phyloP scores from a whole-genome alignment of 2,797 vertebrate species.

The Philypnodon macrostomus region DNA sequence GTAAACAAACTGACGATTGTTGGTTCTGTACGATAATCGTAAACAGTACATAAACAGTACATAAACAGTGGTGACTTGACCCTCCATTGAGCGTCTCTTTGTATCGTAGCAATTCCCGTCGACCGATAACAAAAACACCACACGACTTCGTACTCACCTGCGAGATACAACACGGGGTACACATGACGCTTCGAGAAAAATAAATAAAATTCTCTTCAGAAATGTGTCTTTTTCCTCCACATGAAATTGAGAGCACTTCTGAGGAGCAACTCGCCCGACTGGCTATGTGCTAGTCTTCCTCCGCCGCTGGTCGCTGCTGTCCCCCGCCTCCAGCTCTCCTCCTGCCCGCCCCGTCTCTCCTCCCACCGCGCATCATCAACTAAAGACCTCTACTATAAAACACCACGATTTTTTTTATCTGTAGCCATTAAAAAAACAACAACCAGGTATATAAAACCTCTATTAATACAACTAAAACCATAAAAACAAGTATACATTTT shows the following conservation, averaged over 20 bases:
- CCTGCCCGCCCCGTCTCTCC: slow-evolving; percentile 31
- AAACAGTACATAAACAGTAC: slow-evolving; percentile 14
- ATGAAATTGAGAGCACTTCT: slow-evolving; percentile 28
- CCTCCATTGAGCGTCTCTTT: not conserved
- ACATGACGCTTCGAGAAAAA: slow-evolving; percentile 55
- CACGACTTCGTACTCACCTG: slow-evolving; percentile 70
- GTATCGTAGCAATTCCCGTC: not conserved
- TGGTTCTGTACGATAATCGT: no score
- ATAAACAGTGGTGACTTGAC: slow-evolving; percentile 2
- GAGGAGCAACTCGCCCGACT: slow-evolving; percentile 22
- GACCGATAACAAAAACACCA: slow-evolving; percentile 8
- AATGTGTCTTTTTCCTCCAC: slow-evolving; percentile 20
- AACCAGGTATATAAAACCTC: slow-evolving; percentile 8
- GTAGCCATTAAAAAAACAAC: no score
- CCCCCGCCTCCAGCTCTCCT: slow-evolving; percentile 6
- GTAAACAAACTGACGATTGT: no score
- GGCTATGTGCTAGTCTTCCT: slow-evolving; percentile 14
- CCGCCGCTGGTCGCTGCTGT: slow-evolving; percentile 13
- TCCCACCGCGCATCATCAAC: slow-evolving; percentile 47
- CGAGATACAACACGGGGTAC: slow-evolving; percentile 71
- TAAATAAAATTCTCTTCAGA: slow-evolving; percentile 22
- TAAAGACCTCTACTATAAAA: no score
- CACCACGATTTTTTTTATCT: no score
- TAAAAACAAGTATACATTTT: no score
- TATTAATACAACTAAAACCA: not conserved